Conservation (phyloP, 2,113 vertebrate species). For the Coryphaenoides rupestris region DNA sequence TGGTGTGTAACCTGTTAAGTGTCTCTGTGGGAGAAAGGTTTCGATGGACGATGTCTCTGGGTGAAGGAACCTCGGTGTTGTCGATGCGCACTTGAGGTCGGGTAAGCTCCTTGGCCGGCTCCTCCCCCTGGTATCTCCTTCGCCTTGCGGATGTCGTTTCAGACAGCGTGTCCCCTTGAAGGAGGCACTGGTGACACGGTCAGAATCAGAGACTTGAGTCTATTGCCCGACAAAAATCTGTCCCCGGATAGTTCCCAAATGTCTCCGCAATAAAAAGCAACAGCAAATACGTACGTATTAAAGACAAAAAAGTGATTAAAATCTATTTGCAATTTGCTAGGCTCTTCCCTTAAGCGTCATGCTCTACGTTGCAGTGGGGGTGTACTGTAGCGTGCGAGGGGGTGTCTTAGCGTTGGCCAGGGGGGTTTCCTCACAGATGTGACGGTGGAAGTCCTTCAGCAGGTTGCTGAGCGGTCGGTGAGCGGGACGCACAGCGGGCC, state of each 20-base stretch:
- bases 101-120: slow-evolving; percentile 86
- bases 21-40: slow-evolving; percentile 96
- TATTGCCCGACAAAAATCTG: no score
- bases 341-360: no score
- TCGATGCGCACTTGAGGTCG: slow-evolving; percentile 91
- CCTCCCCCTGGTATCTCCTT: slow-evolving; percentile 91
- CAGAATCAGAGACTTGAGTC: neutral
- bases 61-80: slow-evolving; percentile 89
- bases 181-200: slow-evolving; percentile 75
- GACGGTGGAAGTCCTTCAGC: slow-evolving; percentile 89
- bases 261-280: no score
- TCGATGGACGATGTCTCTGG: slow-evolving; percentile 90
- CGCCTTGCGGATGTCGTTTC: slow-evolving; percentile 90
- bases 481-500: slow-evolving; percentile 83
- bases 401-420: no score
- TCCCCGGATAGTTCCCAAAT: no score
- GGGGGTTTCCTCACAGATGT: slow-evolving; percentile 81
- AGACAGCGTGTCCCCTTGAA: slow-evolving; percentile 89
- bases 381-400: no score
- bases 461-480: slow-evolving; percentile 82
- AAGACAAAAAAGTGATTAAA: no score
- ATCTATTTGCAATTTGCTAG: no score
- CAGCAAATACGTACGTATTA: no score
- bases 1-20: slow-evolving; percentile 84
- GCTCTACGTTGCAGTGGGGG: no score